phyloP scores from a whole-genome alignment of 2,888 invertebrate genomes.

The Orthosia gothica region DNA sequence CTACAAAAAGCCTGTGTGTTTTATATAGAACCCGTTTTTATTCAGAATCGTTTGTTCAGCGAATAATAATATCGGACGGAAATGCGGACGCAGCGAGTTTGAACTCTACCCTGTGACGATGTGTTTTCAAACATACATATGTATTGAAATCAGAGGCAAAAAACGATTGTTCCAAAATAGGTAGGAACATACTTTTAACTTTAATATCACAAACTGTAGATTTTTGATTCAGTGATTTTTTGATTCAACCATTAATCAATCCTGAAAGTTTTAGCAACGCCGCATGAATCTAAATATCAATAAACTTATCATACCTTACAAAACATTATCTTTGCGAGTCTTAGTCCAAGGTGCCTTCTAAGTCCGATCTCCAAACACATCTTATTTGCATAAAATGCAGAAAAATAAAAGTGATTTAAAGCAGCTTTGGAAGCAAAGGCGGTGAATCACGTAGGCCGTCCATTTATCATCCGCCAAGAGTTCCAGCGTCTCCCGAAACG shows the following conservation, averaged over 20 bases:
- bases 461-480: constrained; percentile 78
- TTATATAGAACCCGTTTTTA: constrained; percentile 34
- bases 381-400: constrained; percentile 33
- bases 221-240: too few relatives aligned
- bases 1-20: constrained; percentile 42
- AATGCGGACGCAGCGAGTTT: constrained; percentile 40
- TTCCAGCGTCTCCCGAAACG: constrained; percentile 75
- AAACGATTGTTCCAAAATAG: constrained; percentile 9
- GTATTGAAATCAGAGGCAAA: constrained; percentile 29
- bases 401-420: constrained; percentile 50
- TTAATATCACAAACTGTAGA: too few relatives aligned
- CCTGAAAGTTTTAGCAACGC: not conserved
- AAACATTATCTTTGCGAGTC: not conserved
- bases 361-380: constrained; percentile 2
- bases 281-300: not conserved
- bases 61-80: constrained; percentile 50
- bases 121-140: constrained; percentile 37
- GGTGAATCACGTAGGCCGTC: constrained; percentile 79
- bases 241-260: not conserved
- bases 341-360: not conserved
- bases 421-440: constrained; percentile 64
- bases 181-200: not conserved
- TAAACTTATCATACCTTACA: not conserved
- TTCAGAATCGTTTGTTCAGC: constrained; percentile 49
- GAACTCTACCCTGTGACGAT: constrained; percentile 39